Conservation (phyloP, 2,113 vertebrate species). For the Cnemophilus loriae region DNA sequence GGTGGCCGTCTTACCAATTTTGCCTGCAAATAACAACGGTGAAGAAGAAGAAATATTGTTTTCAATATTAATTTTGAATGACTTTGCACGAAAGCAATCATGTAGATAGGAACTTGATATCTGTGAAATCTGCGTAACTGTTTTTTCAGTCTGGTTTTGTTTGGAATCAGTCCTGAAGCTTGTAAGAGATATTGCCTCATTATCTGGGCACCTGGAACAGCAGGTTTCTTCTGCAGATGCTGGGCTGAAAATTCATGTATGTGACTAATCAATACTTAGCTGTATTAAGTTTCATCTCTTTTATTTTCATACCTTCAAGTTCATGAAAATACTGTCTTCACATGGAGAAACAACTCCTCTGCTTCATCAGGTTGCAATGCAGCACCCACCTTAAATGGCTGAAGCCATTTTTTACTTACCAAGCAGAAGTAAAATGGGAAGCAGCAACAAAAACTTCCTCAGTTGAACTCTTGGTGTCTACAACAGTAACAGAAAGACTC, state of each 20-base stretch:
- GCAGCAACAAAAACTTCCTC: not conserved
- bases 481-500: not conserved
- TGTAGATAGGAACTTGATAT: not conserved
- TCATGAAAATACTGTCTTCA: not conserved
- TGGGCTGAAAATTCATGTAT: not conserved
- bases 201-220: not conserved
- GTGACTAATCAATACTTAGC: not conserved
- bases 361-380: not conserved
- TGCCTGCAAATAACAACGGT: slow-evolving; percentile 57
- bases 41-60: not conserved
- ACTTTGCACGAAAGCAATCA: not conserved
- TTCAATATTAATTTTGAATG: not conserved
- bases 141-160: not conserved
- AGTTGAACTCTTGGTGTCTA: not conserved
- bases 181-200: not conserved
- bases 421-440: not conserved
- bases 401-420: not conserved
- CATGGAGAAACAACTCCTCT: not conserved
- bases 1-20: slow-evolving; percentile 53
- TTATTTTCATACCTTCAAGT: not conserved
- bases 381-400: not conserved
- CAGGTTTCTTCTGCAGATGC: not conserved
- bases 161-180: not conserved
- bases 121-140: not conserved
- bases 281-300: not conserved